Base-by-base conservation (phyloP, 2,113 vertebrate genomes). In the Caranx ignobilis region DNA sequence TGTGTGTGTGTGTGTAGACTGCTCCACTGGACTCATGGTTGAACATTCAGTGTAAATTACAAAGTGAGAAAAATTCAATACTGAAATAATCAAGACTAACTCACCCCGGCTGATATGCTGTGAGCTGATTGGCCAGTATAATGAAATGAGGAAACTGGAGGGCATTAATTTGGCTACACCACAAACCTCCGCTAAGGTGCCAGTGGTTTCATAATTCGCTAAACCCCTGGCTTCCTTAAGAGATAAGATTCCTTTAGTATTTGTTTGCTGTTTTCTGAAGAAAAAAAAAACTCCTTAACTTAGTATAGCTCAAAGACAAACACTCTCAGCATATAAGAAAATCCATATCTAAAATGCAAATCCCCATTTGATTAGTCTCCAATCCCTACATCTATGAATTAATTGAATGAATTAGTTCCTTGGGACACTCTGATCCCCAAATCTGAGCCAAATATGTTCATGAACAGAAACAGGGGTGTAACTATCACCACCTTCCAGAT, bases 31-130 rank as follows among this genome's bases (percentile, higher is more conserved):
- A 48, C 59, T 26, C 43, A 76, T 32, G 21, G 7, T 48, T 48
- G 16, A 60, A 35, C n/a, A 41, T 56, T 41, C 12, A 56, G 37
- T 15, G 2, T 54, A 54, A 68, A 54, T 71, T 57, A 45, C 12
- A 10, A 41, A 55, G n/a, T 48, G 31, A 21, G 43, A 26, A 43
- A 48, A 18, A 73, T 37, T 37, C 57, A 37, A 41, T 35, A 18
- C n/a, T 18, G 34, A 64, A 55, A 79, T 56, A 79, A 56, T 39
- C 26, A 34, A 54, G 32, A 61, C 43, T 18, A 61, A 74, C 68
- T 81, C 55, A 68, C 43, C 70, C 54, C 19, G 61, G 37, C 31
- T 12, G 57, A 34, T 50, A 18, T 41, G 10, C 26, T 26, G 41
- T 52, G 50, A 43, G 57, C 41, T 64, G 45, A 50, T 50, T 11